A percentile compares a stretch with the other conserved stretches of the same genome.
These are phyloP conservation scores for Odontophorus gujanensis DNA, from an alignment of 2,113 vertebrate species.

Conservation along the genomic window DNA sequence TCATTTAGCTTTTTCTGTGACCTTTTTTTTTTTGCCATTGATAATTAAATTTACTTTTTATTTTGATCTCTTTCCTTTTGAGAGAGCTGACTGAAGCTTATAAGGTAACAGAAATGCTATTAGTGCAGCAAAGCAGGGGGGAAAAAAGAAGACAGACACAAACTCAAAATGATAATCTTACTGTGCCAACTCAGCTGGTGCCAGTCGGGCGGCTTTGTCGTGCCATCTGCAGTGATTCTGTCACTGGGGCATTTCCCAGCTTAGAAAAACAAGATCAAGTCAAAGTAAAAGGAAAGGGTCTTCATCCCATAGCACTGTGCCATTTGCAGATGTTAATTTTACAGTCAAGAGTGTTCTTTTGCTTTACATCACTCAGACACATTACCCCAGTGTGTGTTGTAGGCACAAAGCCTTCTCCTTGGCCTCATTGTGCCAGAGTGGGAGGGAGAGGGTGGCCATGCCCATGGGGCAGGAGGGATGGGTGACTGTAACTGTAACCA, in stretches of 20 bases:
- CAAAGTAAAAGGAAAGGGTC: neutral
- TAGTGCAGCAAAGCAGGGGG: constrained; percentile 26
- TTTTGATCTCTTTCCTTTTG: neutral
- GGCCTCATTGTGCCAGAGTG: neutral
- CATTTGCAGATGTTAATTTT: constrained; percentile 37
- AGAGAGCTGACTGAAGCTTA: neutral
- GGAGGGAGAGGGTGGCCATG: neutral
- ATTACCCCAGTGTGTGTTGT: neutral
- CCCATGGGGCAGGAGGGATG: neutral
- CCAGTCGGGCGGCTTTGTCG: constrained; percentile 47
- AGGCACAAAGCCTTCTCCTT: neutral
- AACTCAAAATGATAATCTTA: constrained; percentile 33
- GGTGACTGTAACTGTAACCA: neutral
- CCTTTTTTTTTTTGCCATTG: neutral
- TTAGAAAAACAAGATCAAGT: constrained; percentile 47
- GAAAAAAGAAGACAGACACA: constrained; percentile 26
- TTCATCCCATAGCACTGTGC: neutral
- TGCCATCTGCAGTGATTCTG: constrained; percentile 59
- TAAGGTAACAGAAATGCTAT: constrained; percentile 14
- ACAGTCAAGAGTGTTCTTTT: neutral
- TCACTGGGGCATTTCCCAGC: constrained; percentile 55
- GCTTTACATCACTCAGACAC: neutral
- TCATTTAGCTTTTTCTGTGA: neutral
- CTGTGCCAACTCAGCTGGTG: constrained; percentile 59
- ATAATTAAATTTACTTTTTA: constrained; percentile 25